Evolutionary conservation across 2,113 vertebrate genomes (phyloP).

Genomic region (Tachycineta bicolor): DNA sequence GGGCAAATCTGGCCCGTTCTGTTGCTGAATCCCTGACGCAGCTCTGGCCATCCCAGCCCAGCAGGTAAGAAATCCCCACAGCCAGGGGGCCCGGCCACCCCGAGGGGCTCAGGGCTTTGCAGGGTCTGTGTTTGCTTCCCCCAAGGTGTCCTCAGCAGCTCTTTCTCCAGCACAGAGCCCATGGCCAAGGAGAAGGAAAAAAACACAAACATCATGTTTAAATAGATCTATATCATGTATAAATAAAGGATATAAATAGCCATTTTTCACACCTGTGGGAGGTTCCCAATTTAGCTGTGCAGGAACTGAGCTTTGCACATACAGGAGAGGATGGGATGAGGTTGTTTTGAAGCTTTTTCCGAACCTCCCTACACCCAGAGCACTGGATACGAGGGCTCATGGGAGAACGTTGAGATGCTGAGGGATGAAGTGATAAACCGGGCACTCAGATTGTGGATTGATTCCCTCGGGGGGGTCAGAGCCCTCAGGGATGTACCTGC

Average conservation of each 20-base stretch:
- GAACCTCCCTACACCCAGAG: not conserved
- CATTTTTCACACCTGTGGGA: not conserved
- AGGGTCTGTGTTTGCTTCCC: not conserved
- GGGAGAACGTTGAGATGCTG: not conserved
- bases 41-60: not conserved
- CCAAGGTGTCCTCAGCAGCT: not conserved
- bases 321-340: not conserved
- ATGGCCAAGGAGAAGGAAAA: not conserved
- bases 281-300: not conserved
- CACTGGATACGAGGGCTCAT: fast-evolving
- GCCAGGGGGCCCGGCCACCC: not conserved
- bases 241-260: not conserved
- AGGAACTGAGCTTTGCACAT: not conserved
- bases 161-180: not conserved
- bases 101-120: not conserved
- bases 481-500: not conserved
- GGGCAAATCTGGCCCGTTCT: not conserved
- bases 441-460: not conserved
- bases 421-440: not conserved
- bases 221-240: not conserved
- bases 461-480: not conserved
- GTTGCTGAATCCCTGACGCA: fast-evolving
- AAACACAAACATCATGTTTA: not conserved
- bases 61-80: not conserved
- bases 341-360: not conserved